Evolutionary conservation across 1,140 invertebrate genomes (phyloP), one percentile per base, ranked within the genome.

Genomic region (Lasioglossum baleicum): DNA sequence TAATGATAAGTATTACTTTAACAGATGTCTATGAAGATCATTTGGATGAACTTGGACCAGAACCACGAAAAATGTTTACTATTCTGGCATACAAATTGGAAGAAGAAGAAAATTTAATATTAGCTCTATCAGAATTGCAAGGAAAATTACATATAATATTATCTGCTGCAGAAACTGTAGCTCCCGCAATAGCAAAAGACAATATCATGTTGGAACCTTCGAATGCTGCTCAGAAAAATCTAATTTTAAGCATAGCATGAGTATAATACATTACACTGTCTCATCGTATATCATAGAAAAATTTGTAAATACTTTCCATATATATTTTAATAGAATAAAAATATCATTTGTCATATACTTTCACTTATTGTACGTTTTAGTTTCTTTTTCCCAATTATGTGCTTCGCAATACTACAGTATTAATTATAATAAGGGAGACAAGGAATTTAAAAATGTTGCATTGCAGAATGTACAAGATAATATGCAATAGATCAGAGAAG

Each of bases 61-160:
- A 95, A 71, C 92, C 96, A 35, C 91, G 95, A 77, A 92, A 94
- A 69, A 91, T 95, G 63, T 94, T 97, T 71, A 91, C 92, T 65
- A 88, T 93, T 11, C 92, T 98, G 10, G 92, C 94, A 42, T 88
- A 94, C 64, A 94, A 95, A 83, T 89, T 98, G 26, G 91, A 94
- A 51, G 93, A 95, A 83, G 97, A 98, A 93, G 93, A 96, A 58
- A 90, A 95, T 11, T 93, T 96, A 15, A 95, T 95, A 70, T 92
- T 94, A 73, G 92, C 95, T 42, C 90, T 96, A 51, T 87, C 94
- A 77, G 92, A 95, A 86, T 87, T 97, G 17, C 95, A 96, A 90
- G 96, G 96, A n/a, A 93, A 94, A 35, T 93, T 97, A 63, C 93
- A 95, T 82, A 94, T 96, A 88, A 88, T 97, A n/a, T 88, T 96